Evolutionary conservation across 2,797 vertebrate species (phyloP), one percentile per base, ranked within the genome.

Genomic region (Stomatorhinus walkeri): DNA sequence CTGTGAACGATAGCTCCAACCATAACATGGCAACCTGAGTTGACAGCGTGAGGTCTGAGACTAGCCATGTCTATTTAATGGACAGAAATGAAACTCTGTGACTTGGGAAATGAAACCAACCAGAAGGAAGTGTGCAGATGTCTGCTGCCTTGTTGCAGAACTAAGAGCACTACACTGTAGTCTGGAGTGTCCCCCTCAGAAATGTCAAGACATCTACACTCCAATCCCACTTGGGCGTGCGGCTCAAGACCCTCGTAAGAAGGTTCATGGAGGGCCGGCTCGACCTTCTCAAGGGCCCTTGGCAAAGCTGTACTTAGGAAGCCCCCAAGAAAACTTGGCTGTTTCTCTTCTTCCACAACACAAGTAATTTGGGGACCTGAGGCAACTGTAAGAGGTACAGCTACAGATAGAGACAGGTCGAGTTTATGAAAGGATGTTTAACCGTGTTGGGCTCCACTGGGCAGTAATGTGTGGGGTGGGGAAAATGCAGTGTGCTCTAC

Each of bases 31-130:
- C 56, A 56, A 61, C 32, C 51, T 12, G 10, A 32, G 19, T n/a
- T 4, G 52, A 56, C 24, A 32, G 32, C 8, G 6, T 54, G 85
- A 5, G 43, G 61, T 48, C 14, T 52, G 28, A 54, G 46, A 59
- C 46, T 40, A 59, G 88, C 59, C 88, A 86, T 48, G 12, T 68
- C 59, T 32, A 52, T 28, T 16, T 46, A 32, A 32, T 19, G 87
- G 46, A 56, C 59, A 52, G 88, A 89, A 89, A 72, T 89, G 88
- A 89, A 89, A 89, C 83, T 19, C 59, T 52, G 28, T 5, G 2
- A n/a, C 9, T 54, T 46, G 10, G 83, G 88, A 89, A 89, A 76
- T 89, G 83, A 89, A 89, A 89, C 61, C 7, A n/a, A 7, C 7
- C 12, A 52, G 8, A 43, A 12, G 49, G 48, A 79, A 72, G 88